phyloP scores from a whole-genome alignment of 2,888 invertebrate species.

The Xylocampa areola region DNA sequence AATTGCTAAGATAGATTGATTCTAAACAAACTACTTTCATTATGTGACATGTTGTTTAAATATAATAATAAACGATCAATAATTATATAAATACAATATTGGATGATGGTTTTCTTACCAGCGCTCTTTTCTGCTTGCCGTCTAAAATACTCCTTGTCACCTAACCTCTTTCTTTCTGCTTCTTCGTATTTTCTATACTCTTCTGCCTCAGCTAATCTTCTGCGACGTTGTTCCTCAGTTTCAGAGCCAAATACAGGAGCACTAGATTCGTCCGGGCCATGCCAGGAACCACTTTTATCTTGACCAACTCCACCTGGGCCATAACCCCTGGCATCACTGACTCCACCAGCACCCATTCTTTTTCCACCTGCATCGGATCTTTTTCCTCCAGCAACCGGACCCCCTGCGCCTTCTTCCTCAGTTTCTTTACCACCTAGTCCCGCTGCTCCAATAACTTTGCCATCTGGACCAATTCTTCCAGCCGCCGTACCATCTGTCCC shows the following conservation, averaged over 20 bases:
- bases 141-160: constrained; percentile 22
- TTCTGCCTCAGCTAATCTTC: constrained; percentile 14
- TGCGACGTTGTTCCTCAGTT: constrained; percentile 13
- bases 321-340: not conserved
- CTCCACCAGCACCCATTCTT: not conserved
- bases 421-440: too few relatives aligned
- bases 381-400: not conserved
- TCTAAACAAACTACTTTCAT: too few relatives aligned
- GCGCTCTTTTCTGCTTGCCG: constrained; percentile 8
- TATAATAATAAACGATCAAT: too few relatives aligned
- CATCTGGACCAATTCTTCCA: not conserved
- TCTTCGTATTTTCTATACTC: constrained; percentile 34
- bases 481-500: not conserved
- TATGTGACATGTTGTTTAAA: too few relatives aligned
- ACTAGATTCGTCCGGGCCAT: not conserved
- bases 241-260: constrained; percentile 1
- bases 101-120: too few relatives aligned
- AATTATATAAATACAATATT: too few relatives aligned
- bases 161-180: constrained; percentile 4
- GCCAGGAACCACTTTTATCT: not conserved
- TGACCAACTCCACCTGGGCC: not conserved
- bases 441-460: not conserved
- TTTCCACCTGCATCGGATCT: not conserved
- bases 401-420: not conserved
- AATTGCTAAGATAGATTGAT: too few relatives aligned